Evolutionary conservation across 92 coral and sea anemone genomes (phyloP).

Genomic region (Paragorgia papillata): DNA sequence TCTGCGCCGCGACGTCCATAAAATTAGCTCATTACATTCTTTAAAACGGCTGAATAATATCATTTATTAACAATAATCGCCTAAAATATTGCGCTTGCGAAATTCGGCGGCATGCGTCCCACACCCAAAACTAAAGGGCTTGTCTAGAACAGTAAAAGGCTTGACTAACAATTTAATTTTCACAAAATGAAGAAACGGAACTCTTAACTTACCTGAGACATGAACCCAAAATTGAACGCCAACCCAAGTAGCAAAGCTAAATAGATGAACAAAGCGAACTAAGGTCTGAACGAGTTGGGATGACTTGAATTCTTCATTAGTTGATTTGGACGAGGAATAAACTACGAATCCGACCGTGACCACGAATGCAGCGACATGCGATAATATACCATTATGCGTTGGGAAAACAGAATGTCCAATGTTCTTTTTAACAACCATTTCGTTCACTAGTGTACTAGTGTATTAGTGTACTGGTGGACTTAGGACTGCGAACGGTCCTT

Average conservation of each 20-base stretch:
- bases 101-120: no score
- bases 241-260: conserved; percentile 37
- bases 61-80: no score
- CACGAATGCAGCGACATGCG: conserved; percentile 38
- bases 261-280: conserved; percentile 19
- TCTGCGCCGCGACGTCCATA: no score
- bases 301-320: not conserved
- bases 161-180: no score
- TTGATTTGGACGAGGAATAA: conserved; percentile 19
- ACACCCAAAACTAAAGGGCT: no score
- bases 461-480: no score
- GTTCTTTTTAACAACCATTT: not conserved
- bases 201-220: conserved; percentile 33
- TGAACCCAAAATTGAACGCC: conserved; percentile 43
- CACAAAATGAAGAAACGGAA: no score
- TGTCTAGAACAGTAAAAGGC: no score
- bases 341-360: conserved; percentile 32
- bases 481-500: no score
- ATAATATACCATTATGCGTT: conserved; percentile 36
- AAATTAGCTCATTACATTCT: no score
- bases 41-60: no score
- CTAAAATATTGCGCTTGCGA: no score
- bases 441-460: not conserved
- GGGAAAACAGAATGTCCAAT: conserved; percentile 19
- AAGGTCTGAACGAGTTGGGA: not conserved